phyloP scores from a whole-genome alignment of 2,888 invertebrate species.

The Athripsodes cinereus region DNA sequence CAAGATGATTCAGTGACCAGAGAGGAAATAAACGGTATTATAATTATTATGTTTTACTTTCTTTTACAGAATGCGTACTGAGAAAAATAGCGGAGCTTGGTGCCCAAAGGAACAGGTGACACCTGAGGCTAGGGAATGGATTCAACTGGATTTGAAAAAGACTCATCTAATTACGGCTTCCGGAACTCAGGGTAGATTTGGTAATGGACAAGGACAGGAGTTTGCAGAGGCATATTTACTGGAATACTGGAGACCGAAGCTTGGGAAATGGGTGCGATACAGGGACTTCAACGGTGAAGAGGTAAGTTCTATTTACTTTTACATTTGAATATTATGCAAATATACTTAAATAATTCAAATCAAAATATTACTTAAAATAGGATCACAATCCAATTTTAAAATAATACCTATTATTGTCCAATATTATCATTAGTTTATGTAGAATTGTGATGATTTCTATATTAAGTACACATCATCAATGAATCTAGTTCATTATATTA shows the following conservation, averaged over 20 bases:
- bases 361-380: too few relatives aligned
- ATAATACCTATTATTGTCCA: too few relatives aligned
- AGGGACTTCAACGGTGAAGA: conserved; percentile 67
- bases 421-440: too few relatives aligned
- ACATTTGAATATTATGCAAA: too few relatives aligned
- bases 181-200: conserved; percentile 83
- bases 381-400: too few relatives aligned
- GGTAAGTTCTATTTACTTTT: conserved; percentile 46
- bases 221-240: conserved; percentile 77
- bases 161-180: conserved; percentile 78
- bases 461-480: too few relatives aligned
- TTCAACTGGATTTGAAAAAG: conserved; percentile 72
- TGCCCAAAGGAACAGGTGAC: conserved; percentile 80
- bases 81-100: conserved; percentile 86
- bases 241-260: conserved; percentile 76
- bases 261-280: conserved; percentile 80
- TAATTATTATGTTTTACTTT: background rate
- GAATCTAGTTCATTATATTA: too few relatives aligned
- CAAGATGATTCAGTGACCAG: too few relatives aligned
- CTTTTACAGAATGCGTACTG: conserved; percentile 65
- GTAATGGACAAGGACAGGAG: conserved; percentile 85
- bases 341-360: too few relatives aligned
- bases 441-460: too few relatives aligned
- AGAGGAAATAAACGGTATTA: too few relatives aligned
- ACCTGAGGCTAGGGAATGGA: conserved; percentile 69